phyloP scores from a whole-genome alignment of 2,888 invertebrate genomes.

The Mylabris sibirica region DNA sequence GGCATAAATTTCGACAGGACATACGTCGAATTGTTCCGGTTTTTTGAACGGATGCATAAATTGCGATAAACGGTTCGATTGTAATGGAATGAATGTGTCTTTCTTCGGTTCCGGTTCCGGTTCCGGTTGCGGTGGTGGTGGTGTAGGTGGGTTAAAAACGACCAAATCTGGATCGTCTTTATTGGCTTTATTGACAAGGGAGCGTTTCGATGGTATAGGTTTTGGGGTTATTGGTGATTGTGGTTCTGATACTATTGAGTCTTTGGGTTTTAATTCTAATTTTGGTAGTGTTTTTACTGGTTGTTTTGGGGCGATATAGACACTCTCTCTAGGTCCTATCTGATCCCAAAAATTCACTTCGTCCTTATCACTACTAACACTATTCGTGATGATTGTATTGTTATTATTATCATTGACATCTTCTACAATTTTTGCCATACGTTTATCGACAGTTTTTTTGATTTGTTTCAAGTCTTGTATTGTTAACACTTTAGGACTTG shows the following conservation, averaged over 20 bases:
- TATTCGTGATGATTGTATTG: conserved; percentile 18
- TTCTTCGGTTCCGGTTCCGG: conserved; percentile 57
- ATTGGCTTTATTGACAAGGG: conserved; percentile 55
- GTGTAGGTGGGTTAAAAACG: conserved; percentile 52
- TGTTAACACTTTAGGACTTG: neutral
- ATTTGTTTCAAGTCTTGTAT: neutral
- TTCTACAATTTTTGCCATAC: neutral
- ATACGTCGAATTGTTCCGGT: conserved; percentile 57
- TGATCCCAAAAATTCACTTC: conserved; percentile 71
- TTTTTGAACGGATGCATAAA: conserved; percentile 59
- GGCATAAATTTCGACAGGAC: conserved; percentile 58
- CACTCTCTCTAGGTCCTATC: conserved; percentile 72
- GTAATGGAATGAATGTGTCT: conserved; percentile 58
- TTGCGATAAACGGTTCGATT: conserved; percentile 57
- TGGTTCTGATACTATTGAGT: neutral
- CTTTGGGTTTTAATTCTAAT: conserved; percentile 26
- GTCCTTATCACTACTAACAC: conserved; percentile 21
- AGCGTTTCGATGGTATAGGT: conserved; percentile 54
- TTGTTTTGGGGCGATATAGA: conserved; percentile 67
- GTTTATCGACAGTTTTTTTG: neutral
- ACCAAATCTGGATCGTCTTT: conserved; percentile 57
- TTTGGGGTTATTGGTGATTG: conserved; percentile 24
- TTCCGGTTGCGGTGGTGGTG: conserved; percentile 50
- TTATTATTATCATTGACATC: neutral
- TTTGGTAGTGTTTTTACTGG: conserved; percentile 54